Conservation (phyloP, 1,140 invertebrate species). For the Himalopsyche phryganea region DNA sequence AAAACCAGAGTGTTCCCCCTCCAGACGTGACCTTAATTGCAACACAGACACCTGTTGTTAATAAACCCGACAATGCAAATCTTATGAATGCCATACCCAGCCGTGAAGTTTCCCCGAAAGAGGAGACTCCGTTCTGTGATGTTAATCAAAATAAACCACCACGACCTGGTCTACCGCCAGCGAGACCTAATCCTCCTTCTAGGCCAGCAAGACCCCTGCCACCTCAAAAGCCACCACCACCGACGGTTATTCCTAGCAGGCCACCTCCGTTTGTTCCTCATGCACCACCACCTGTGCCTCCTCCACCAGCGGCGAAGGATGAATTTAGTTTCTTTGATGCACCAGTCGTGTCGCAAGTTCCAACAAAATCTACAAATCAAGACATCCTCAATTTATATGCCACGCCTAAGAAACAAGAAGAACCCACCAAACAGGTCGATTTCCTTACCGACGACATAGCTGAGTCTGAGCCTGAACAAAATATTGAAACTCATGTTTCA, state of each 20-base stretch:
- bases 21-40: constrained; percentile 16
- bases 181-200: constrained; percentile 43
- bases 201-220: constrained; percentile 33
- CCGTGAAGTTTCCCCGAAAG: constrained; percentile 36
- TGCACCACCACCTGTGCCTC: constrained; percentile 35
- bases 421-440: constrained; percentile 49
- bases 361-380: constrained; percentile 54
- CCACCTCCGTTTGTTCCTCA: constrained; percentile 37
- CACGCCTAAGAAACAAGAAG: constrained; percentile 49
- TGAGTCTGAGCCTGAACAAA: constrained; percentile 41
- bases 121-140: constrained; percentile 12
- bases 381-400: constrained; percentile 66
- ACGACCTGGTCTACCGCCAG: constrained; percentile 48
- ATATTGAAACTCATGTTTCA: constrained; percentile 29
- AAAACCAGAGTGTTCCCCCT: constrained; percentile 22
- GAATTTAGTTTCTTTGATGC: constrained; percentile 48
- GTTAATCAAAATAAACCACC: constrained; percentile 25
- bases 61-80: background rate
- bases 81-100: constrained; percentile 1
- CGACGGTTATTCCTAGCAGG: constrained; percentile 33
- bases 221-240: constrained; percentile 28
- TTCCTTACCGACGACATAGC: constrained; percentile 55
- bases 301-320: constrained; percentile 32
- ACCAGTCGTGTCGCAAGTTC: constrained; percentile 35
- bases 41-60: constrained; percentile 3